Base-by-base conservation (phyloP, 2,888 invertebrate species). In the Dichetophora obliterata region DNA sequence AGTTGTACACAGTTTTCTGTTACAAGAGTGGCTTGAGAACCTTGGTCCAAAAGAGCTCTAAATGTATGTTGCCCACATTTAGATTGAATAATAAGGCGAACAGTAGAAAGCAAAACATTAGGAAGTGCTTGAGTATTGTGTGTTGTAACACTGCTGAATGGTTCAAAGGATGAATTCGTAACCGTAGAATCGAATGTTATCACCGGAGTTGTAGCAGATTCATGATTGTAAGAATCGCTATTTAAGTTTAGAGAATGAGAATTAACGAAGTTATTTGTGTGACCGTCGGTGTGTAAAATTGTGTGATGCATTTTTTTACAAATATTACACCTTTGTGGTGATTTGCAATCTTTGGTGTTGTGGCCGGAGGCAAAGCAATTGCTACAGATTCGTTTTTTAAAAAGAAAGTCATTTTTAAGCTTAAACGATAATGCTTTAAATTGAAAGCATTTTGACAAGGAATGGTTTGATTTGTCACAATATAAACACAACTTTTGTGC, bases 281-380 rank as follows among this genome's bases (percentile, higher is more conserved):
- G 54, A 54, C n/a, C 5, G 8, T 63, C 27, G 2, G 34, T 27
- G 34, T 63, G 75, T 22, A 75, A n/a, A 14, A 66, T 43, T 6
- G 75, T 66, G 22, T 68, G 75, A 57, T 75, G 75, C 8, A 9
- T 54, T 57, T 59, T 34, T n/a, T 68, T 68, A 34, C 68, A 75
- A n/a, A n/a, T n/a, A n/a, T n/a, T n/a, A n/a, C n/a, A n/a, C n/a
- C n/a, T n/a, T n/a, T n/a, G n/a, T n/a, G n/a, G n/a, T n/a, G n/a
- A n/a, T n/a, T n/a, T n/a, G n/a, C n/a, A n/a, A n/a, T n/a, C n/a
- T n/a, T n/a, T n/a, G n/a, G n/a, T n/a, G n/a, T n/a, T n/a, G n/a
- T n/a, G n/a, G n/a, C n/a, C n/a, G n/a, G n/a, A n/a, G n/a, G n/a
- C n/a, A n/a, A n/a, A n/a, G n/a, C n/a, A n/a, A n/a, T n/a, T n/a